These are phyloP conservation scores for Xylophagus ater DNA, from an alignment of 2,888 invertebrate genomes.

Conservation along the genomic window DNA sequence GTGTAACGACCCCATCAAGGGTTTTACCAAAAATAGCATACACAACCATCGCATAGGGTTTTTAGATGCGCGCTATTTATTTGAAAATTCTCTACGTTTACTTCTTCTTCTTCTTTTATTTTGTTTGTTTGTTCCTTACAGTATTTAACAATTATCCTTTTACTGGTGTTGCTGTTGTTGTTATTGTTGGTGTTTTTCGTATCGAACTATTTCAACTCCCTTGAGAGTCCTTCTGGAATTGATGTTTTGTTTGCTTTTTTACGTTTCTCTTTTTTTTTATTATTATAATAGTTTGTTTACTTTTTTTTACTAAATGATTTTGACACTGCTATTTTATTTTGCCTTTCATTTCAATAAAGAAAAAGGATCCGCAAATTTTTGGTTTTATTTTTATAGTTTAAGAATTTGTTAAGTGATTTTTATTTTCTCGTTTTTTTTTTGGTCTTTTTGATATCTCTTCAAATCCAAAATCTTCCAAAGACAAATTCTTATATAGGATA, in stretches of 20 bases:
- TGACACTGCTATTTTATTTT: slow-evolving; percentile 11
- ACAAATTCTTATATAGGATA: no score
- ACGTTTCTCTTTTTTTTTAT: no score
- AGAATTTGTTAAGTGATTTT: slow-evolving; percentile 17
- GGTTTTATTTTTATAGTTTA: slow-evolving; percentile 17
- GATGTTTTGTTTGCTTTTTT: no score
- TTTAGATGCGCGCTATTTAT: slow-evolving; percentile 9
- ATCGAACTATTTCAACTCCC: slow-evolving; percentile 12
- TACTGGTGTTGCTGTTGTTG: no score
- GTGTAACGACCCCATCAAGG: slow-evolving; percentile 24
- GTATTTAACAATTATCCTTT: slow-evolving; percentile 18
- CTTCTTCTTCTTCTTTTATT: neutral
- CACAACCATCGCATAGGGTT: slow-evolving; percentile 1
- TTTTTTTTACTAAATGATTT: slow-evolving; percentile 10
- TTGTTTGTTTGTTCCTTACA: slow-evolving; percentile 10
- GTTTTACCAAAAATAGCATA: slow-evolving; percentile 10
- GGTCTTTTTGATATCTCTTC: neutral
- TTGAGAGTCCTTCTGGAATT: slow-evolving; percentile 4
- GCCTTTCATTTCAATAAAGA: slow-evolving; percentile 1
- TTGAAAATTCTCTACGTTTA: no score
- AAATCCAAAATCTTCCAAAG: no score
- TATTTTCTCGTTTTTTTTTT: no score
- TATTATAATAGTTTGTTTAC: slow-evolving; percentile 7
- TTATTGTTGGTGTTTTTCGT: no score
- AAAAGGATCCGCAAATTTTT: slow-evolving; percentile 16